Evolutionary conservation across 2,797 vertebrate genomes (phyloP).

Genomic region (Tolypeutes matacus): DNA sequence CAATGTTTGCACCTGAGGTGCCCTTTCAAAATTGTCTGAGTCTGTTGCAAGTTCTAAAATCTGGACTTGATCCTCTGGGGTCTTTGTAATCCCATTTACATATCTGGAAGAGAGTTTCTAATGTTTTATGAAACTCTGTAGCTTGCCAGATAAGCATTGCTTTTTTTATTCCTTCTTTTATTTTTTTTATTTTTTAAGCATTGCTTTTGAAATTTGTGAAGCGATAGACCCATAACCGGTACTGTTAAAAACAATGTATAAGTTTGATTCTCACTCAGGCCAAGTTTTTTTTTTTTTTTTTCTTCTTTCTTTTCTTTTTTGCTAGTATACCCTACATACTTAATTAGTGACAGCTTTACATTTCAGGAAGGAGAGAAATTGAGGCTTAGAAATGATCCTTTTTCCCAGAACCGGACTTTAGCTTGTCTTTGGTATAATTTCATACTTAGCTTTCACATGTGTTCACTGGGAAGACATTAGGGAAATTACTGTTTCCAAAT

Average conservation of each 20-base stretch:
- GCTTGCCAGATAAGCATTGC: constrained; percentile 27
- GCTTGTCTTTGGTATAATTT: neutral
- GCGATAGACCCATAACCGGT: neutral
- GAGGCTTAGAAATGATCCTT: constrained; percentile 16
- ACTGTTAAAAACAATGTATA: neutral
- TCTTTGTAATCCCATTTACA: constrained; percentile 63
- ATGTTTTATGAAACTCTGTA: constrained; percentile 55
- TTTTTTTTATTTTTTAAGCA: too few relatives aligned
- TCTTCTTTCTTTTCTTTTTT: neutral
- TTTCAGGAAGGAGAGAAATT: neutral
- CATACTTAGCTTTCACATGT: constrained; percentile 38
- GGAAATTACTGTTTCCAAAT: constrained; percentile 18
- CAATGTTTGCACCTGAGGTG: neutral
- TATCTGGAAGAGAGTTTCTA: constrained; percentile 61
- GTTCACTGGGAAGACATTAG: constrained; percentile 30
- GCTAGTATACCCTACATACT: neutral
- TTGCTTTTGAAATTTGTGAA: constrained; percentile 72
- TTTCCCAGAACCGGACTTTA: constrained; percentile 8
- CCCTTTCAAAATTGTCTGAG: constrained; percentile 53
- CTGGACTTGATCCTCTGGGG: constrained; percentile 34
- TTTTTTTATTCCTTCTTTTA: neutral
- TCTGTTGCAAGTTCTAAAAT: constrained; percentile 60
- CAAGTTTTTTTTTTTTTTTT: neutral
- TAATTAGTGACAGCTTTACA: constrained; percentile 44
- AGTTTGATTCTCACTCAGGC: neutral